Evolutionary conservation across 2,113 vertebrate genomes (phyloP).

Genomic region (Muscicapa adusta): DNA sequence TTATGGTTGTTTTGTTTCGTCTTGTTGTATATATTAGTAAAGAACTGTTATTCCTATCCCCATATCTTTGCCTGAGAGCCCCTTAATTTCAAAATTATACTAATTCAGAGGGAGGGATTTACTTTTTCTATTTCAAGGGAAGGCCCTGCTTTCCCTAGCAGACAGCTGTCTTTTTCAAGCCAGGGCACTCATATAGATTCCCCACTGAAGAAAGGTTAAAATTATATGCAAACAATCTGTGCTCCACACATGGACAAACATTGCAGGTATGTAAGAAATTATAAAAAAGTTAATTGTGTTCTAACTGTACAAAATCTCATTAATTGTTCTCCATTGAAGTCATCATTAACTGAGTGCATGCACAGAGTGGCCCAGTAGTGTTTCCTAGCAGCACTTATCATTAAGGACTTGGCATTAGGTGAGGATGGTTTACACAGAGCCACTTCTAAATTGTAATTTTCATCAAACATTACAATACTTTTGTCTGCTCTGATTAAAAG

Average conservation of each 20-base stretch:
- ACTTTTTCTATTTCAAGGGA: no score
- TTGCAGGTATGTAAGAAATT: slow-evolving; percentile 21
- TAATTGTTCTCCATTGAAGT: slow-evolving; percentile 48
- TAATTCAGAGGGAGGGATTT: no score
- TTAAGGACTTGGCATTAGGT: slow-evolving; percentile 29
- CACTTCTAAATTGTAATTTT: slow-evolving; percentile 52
- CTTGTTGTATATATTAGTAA: no score
- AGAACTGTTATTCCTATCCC: no score
- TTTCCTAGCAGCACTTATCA: slow-evolving; percentile 43
- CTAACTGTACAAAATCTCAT: slow-evolving; percentile 53
- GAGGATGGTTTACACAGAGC: slow-evolving; percentile 29
- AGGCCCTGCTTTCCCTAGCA: no score
- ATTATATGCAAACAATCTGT: background rate
- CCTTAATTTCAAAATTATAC: no score
- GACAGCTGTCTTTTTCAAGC: no score
- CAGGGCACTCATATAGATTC: background rate
- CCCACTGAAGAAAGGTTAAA: slow-evolving; percentile 23
- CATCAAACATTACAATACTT: slow-evolving; percentile 13
- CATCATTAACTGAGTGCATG: slow-evolving; percentile 59
- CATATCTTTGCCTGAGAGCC: no score
- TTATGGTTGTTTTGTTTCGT: no score
- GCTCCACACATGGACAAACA: background rate
- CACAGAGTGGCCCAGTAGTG: background rate
- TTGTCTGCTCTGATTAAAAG: slow-evolving; percentile 58
- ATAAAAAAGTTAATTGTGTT: slow-evolving; percentile 60